phyloP scores from a whole-genome alignment of 2,797 vertebrate species.

The Cottoperca gobio region DNA sequence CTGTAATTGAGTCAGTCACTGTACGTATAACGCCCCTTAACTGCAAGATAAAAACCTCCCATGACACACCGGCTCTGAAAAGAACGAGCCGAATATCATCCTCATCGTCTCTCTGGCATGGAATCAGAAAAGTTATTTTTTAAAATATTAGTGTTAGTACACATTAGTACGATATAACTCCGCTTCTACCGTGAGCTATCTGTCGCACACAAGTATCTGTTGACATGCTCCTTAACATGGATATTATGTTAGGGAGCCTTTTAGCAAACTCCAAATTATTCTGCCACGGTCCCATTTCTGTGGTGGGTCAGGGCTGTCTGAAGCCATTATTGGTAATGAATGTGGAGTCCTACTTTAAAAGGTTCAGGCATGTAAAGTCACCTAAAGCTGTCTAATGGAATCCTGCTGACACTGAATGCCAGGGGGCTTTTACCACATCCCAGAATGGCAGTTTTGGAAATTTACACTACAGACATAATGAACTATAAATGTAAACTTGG shows the following conservation, averaged over 20 bases:
- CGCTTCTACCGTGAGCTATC: constrained; percentile 79
- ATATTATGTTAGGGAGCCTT: constrained; percentile 89
- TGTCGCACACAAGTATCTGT: constrained; percentile 88
- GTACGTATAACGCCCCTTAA: constrained; percentile 29
- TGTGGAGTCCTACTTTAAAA: constrained; percentile 90
- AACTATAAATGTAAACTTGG: constrained; percentile 82
- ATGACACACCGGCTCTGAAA: constrained; percentile 13
- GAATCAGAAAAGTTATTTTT: constrained; percentile 67
- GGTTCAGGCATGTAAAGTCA: constrained; percentile 88
- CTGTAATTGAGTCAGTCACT: constrained; percentile 23
- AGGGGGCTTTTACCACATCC: constrained; percentile 82
- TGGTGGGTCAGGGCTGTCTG: constrained; percentile 86
- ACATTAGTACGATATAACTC: constrained; percentile 81
- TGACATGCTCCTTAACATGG: constrained; percentile 91
- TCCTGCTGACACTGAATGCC: constrained; percentile 83
- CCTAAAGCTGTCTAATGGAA: constrained; percentile 90
- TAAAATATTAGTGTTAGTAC: constrained; percentile 80
- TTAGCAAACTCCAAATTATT: constrained; percentile 89
- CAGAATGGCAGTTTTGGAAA: constrained; percentile 78
- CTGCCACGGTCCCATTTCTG: constrained; percentile 83
- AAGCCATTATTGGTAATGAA: constrained; percentile 90
- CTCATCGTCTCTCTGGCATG: constrained; percentile 44
- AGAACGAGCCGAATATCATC: constrained; percentile 45
- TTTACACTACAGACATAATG: constrained; percentile 80
- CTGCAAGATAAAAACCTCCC: constrained; percentile 31